Evolutionary conservation across 1,140 invertebrate species (phyloP).

Genomic region (Caenorhabditis brenneri): DNA sequence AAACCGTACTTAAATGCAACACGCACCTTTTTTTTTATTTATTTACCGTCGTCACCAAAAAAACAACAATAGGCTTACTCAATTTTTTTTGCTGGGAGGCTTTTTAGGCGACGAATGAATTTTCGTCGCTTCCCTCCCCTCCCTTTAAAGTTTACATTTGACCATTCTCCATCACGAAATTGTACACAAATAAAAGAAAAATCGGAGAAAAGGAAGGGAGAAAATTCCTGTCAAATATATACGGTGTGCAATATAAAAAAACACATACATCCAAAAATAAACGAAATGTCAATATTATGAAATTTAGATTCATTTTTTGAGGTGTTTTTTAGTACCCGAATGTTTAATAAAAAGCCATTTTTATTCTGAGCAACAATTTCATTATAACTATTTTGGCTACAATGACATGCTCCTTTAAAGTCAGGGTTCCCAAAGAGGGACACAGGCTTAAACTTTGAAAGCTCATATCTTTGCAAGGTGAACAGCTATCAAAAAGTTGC

Average conservation of each 20-base stretch:
- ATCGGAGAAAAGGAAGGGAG: not conserved
- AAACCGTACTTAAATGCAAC: not conserved
- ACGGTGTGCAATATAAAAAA: no score
- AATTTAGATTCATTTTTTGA: not conserved
- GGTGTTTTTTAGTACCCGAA: not conserved
- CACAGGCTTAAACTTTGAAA: no score
- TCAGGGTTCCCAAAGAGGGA: no score
- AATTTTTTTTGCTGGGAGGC: not conserved
- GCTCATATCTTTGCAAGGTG: no score
- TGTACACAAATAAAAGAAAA: not conserved
- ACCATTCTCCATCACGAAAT: not conserved
- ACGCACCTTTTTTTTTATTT: not conserved
- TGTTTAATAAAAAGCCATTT: no score
- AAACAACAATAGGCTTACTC: slow-evolving; percentile 8
- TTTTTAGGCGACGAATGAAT: not conserved
- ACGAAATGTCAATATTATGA: slow-evolving; percentile 33
- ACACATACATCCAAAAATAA: slow-evolving; percentile 30
- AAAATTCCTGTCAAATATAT: not conserved
- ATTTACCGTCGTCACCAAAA: not conserved
- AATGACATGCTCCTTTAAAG: no score
- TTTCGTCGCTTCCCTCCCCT: not conserved
- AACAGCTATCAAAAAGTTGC: no score
- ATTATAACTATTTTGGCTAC: no score
- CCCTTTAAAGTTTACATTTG: slow-evolving; percentile 2
- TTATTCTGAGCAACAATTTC: no score